These are phyloP conservation scores for Dipodomys spectabilis DNA, from an alignment of 2,113 vertebrate species.

Conservation along the genomic window DNA sequence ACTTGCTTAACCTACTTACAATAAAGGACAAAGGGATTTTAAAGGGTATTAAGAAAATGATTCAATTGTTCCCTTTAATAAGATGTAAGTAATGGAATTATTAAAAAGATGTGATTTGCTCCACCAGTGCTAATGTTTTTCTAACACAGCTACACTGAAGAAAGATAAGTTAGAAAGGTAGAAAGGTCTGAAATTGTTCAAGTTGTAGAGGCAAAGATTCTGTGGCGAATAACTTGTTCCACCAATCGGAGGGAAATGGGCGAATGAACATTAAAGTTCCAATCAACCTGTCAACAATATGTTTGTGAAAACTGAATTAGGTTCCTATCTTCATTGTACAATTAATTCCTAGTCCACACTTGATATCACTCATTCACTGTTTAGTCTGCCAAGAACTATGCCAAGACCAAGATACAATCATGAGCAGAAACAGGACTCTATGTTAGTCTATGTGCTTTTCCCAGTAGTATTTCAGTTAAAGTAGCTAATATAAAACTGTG, in stretches of 20 bases:
- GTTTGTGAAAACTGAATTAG: slow-evolving; percentile 31
- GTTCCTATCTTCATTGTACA: not conserved
- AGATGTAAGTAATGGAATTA: slow-evolving; percentile 34
- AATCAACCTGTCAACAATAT: not conserved
- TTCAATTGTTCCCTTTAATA: not conserved
- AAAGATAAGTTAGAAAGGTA: too few species aligned
- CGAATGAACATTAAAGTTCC: not conserved
- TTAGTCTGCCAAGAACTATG: not conserved
- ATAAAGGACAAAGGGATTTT: not conserved
- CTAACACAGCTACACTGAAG: too few species aligned
- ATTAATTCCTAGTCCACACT: not conserved
- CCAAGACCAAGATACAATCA: not conserved
- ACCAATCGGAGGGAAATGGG: not conserved
- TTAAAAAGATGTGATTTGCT: not conserved
- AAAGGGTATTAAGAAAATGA: slow-evolving; percentile 36
- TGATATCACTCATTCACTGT: not conserved
- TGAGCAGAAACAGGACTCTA: not conserved
- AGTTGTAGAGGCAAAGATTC: too few species aligned
- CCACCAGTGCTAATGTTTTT: not conserved
- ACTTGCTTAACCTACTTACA: not conserved
- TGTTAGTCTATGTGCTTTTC: not conserved
- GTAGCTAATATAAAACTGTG: not conserved
- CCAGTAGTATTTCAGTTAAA: slow-evolving; percentile 15
- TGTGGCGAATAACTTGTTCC: not conserved
- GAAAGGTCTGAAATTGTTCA: too few species aligned